phyloP scores from a whole-genome alignment of 2,113 vertebrate species.

The Nyctereutes procyonoides region DNA sequence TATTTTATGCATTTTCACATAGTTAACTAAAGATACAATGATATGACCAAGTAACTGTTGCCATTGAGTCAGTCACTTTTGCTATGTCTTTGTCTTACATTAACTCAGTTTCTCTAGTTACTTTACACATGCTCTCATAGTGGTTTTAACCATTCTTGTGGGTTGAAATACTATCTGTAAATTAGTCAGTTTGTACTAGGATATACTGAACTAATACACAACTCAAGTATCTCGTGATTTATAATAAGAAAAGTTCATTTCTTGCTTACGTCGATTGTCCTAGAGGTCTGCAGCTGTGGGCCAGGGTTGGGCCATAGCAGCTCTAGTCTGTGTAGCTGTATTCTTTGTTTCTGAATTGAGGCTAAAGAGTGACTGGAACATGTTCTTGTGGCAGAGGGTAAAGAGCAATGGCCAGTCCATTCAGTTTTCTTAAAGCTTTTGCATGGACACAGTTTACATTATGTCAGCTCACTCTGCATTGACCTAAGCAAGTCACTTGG shows the following conservation, averaged over 20 bases:
- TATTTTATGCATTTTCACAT: background rate
- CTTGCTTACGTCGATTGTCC: background rate
- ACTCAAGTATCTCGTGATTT: background rate
- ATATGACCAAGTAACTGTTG: background rate
- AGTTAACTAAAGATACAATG: background rate
- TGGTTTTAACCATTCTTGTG: background rate
- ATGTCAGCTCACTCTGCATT: background rate
- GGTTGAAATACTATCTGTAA: background rate
- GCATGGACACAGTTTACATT: accelerated
- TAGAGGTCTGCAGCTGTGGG: background rate
- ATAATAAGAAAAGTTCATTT: background rate
- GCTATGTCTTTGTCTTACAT: background rate
- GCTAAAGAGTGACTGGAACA: background rate
- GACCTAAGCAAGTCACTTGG: background rate
- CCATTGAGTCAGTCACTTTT: background rate
- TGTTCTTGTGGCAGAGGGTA: background rate
- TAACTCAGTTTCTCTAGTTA: background rate
- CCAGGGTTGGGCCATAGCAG: background rate
- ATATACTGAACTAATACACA: background rate
- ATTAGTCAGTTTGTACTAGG: background rate
- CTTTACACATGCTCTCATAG: background rate
- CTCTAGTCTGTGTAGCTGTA: background rate
- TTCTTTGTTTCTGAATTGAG: background rate
- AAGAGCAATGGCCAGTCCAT: background rate
- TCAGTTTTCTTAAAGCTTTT: background rate